A percentile compares a stretch with the other conserved stretches of the same genome.
These are phyloP conservation scores for Thereva unica DNA, from an alignment of 2,888 invertebrate genomes.

Conservation along the genomic window DNA sequence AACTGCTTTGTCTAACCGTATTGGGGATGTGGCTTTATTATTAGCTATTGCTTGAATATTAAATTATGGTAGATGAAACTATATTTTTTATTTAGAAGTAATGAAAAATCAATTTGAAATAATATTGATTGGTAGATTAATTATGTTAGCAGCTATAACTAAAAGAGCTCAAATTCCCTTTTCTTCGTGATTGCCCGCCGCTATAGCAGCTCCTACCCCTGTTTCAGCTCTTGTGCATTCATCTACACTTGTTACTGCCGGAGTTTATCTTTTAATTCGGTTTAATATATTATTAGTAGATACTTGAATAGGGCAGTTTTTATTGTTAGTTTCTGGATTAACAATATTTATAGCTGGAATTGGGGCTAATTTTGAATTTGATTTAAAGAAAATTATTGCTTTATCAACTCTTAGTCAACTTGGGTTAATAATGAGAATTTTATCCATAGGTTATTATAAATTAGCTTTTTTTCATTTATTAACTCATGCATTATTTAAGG, in stretches of 20 bases:
- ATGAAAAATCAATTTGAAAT: conserved; percentile 59
- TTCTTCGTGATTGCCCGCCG: conserved; percentile 74
- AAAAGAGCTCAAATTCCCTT: conserved; percentile 83
- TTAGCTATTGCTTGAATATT: conserved; percentile 64
- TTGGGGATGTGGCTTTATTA: conserved; percentile 72
- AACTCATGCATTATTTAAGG: conserved; percentile 76
- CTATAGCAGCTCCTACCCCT: conserved; percentile 77
- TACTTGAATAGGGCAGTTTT: conserved; percentile 58
- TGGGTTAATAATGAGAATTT: conserved; percentile 71
- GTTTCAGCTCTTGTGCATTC: conserved; percentile 77
- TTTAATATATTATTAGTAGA: conserved; percentile 62
- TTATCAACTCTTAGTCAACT: conserved; percentile 76
- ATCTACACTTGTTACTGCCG: conserved; percentile 77
- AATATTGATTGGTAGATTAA: conserved; percentile 57
- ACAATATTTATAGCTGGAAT: conserved; percentile 67
- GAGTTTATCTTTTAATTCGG: conserved; percentile 74
- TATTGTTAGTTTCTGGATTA: conserved; percentile 63
- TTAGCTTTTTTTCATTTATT: conserved; percentile 74
- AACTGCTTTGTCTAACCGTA: conserved; percentile 73
- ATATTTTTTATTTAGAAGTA: conserved; percentile 62
- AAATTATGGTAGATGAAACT: conserved; percentile 63
- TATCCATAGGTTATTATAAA: conserved; percentile 61
- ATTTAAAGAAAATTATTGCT: conserved; percentile 80
- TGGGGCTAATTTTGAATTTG: conserved; percentile 68
- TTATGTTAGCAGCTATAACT: conserved; percentile 66